Conservation (phyloP, 1,140 invertebrate species). For the Drosophila sucinea region DNA sequence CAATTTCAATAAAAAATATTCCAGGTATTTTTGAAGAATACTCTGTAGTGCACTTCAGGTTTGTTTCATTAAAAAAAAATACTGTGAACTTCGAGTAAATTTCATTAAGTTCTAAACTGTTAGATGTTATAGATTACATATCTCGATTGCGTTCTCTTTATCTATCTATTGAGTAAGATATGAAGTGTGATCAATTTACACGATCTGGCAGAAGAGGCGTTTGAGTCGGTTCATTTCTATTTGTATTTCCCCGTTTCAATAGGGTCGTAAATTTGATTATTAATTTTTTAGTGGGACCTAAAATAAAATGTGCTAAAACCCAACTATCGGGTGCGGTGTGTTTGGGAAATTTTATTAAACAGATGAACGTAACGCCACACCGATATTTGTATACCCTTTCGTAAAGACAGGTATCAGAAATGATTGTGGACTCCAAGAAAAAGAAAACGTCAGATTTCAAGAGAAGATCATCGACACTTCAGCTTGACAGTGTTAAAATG, state of each 20-base stretch:
- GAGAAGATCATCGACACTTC: too few species aligned
- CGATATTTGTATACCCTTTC: neutral
- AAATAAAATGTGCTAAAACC: slow-evolving; percentile 3
- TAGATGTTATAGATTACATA: slow-evolving; percentile 1
- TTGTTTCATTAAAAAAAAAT: neutral
- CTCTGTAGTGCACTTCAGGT: neutral
- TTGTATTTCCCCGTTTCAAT: neutral
- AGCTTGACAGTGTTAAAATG: too few species aligned
- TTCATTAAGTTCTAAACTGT: neutral
- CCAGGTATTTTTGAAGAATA: too few species aligned
- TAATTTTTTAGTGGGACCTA: neutral
- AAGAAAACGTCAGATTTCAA: too few species aligned
- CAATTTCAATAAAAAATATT: too few species aligned
- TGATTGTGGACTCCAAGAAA: too few species aligned
- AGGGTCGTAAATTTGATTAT: neutral
- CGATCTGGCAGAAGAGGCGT: neutral
- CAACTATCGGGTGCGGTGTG: neutral
- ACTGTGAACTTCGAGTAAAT: neutral
- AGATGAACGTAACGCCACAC: neutral
- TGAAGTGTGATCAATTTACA: neutral
- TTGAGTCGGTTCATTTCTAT: neutral
- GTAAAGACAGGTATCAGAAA: neutral
- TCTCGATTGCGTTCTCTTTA: neutral
- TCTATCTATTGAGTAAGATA: neutral
- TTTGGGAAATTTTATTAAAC: neutral